Percentiles rank a stretch among this genome's conserved stretches.
Conservation (phyloP, 92 coral and sea anemone species). For the Blastomussa wellsi region DNA sequence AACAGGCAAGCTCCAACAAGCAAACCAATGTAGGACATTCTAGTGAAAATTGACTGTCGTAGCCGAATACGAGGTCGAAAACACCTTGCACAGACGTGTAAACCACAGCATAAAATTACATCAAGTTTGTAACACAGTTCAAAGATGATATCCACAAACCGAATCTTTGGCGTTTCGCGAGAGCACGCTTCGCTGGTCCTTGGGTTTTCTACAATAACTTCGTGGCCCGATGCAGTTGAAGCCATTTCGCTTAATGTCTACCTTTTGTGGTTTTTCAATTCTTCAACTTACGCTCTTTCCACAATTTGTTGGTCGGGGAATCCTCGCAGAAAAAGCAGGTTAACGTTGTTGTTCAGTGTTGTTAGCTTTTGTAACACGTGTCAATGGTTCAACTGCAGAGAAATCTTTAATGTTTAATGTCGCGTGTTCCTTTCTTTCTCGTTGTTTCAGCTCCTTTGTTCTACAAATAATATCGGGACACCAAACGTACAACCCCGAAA, state of each 20-base stretch:
- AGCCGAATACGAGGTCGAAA: conserved; percentile 60
- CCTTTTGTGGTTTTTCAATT: background rate
- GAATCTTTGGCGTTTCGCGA: conserved; percentile 3
- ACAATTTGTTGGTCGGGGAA: background rate
- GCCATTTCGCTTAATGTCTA: background rate
- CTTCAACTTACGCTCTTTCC: background rate
- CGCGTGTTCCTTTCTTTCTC: conserved; percentile 43
- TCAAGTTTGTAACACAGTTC: conserved; percentile 68
- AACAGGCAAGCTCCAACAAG: conserved; percentile 76
- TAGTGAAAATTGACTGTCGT: conserved; percentile 78
- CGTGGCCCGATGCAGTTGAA: conserved; percentile 9
- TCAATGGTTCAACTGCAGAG: conserved; percentile 59
- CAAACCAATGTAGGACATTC: conserved; percentile 78
- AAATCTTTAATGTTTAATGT: conserved; percentile 63
- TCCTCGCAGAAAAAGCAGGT: background rate
- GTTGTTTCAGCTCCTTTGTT: conserved; percentile 40
- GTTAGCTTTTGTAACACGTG: conserved; percentile 64
- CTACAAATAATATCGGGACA: background rate
- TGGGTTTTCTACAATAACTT: conserved; percentile 26
- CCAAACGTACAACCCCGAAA: background rate
- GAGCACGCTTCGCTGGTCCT: background rate
- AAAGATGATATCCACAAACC: conserved; percentile 17
- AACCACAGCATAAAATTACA: conserved; percentile 71
- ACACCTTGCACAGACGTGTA: conserved; percentile 62
- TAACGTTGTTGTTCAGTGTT: conserved; percentile 23